Evolutionary conservation across 2,888 invertebrate species (phyloP).

Genomic region (Oxycera nigricornis): DNA sequence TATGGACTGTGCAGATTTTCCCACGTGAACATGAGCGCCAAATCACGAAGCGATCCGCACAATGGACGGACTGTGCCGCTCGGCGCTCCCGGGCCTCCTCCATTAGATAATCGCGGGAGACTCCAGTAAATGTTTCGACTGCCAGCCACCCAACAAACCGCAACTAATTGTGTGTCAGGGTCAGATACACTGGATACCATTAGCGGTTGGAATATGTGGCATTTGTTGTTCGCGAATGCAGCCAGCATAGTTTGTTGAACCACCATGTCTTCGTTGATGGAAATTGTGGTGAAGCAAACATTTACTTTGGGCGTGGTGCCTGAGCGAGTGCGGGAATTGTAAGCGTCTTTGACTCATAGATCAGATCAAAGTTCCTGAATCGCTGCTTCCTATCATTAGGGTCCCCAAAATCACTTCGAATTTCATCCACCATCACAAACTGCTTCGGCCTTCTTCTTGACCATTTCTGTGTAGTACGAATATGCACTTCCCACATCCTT

Average conservation of each 20-base stretch:
- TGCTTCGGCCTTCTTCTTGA: too few relatives aligned
- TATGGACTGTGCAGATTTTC: conserved; percentile 11
- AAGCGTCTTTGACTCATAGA: too few relatives aligned
- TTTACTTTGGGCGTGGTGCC: background rate
- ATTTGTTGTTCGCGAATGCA: background rate
- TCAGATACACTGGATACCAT: conserved; percentile 27
- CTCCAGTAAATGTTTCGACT: background rate
- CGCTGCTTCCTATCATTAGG: too few relatives aligned
- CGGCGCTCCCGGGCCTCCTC: background rate
- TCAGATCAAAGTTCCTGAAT: too few relatives aligned
- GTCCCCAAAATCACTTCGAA: too few relatives aligned
- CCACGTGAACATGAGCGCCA: conserved; percentile 24
- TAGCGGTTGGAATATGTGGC: conserved; percentile 12
- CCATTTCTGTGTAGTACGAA: background rate
- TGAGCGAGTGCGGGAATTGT: too few relatives aligned
- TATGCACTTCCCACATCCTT: background rate
- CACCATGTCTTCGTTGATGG: background rate
- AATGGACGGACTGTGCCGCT: background rate
- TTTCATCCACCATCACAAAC: too few relatives aligned
- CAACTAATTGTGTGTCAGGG: conserved; percentile 34
- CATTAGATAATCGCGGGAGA: background rate
- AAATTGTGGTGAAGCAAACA: background rate
- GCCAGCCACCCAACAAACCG: conserved; percentile 32
- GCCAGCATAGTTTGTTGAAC: conserved; percentile 15
- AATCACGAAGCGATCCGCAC: background rate